Conservation (phyloP, 2,888 invertebrate species). For the Rhyacophila evoluta region DNA sequence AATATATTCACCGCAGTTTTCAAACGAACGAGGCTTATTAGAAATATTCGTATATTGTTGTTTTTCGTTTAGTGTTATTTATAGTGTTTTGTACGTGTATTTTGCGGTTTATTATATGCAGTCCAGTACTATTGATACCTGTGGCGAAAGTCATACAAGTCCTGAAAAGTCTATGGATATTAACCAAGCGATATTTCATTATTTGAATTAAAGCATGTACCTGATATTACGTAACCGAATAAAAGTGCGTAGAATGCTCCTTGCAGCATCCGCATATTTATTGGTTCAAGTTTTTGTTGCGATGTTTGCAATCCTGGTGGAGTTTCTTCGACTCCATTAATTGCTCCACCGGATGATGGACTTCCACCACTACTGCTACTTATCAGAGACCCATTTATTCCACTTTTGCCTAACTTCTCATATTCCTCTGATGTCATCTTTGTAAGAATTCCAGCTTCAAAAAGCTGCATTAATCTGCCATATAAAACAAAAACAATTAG, state of each 20-base stretch:
- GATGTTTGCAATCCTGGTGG: slow-evolving; percentile 33
- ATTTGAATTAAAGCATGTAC: too few relatives aligned
- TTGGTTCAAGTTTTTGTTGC: slow-evolving; percentile 69
- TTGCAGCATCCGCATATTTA: slow-evolving; percentile 78
- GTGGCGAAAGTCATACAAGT: too few relatives aligned
- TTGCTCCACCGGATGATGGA: slow-evolving; percentile 42
- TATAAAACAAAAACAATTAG: too few relatives aligned
- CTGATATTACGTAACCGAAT: slow-evolving; percentile 74
- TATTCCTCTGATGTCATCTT: slow-evolving; percentile 84
- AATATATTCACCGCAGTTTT: too few relatives aligned
- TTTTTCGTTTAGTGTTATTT: too few relatives aligned
- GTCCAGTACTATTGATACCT: too few relatives aligned
- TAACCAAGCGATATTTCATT: too few relatives aligned
- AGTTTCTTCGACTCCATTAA: slow-evolving; percentile 53
- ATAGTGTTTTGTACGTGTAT: too few relatives aligned
- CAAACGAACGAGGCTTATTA: too few relatives aligned
- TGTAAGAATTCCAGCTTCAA: slow-evolving; percentile 81
- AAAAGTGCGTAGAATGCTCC: slow-evolving; percentile 79
- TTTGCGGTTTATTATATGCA: too few relatives aligned
- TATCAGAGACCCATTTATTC: slow-evolving; percentile 51
- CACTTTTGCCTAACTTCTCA: slow-evolving; percentile 72
- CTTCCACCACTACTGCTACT: slow-evolving; percentile 38
- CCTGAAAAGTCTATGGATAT: too few relatives aligned
- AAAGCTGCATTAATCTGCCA: slow-evolving; percentile 76
- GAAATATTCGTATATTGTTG: too few relatives aligned